Conservation (phyloP, 2,113 vertebrate species). For the Petrocephalus zakoni region DNA sequence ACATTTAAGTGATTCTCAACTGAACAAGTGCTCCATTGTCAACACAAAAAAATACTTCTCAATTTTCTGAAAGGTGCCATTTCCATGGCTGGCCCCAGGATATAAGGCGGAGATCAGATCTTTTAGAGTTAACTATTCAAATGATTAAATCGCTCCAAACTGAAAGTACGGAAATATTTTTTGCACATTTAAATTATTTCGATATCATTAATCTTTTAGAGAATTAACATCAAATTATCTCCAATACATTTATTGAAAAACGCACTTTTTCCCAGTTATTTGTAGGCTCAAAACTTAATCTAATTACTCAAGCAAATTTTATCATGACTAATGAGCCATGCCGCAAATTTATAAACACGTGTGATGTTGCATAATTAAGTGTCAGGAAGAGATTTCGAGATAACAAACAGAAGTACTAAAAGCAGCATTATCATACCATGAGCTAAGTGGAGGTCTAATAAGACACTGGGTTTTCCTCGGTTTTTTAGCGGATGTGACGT, state of each 20-base stretch:
- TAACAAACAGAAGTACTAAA: neutral
- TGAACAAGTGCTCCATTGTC: slow-evolving; percentile 14
- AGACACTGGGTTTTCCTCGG: no score
- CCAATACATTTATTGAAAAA: neutral
- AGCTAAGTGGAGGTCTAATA: neutral
- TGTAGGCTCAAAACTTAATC: neutral
- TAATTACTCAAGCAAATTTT: neutral
- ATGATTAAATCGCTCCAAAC: neutral
- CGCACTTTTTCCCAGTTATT: neutral
- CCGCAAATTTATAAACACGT: neutral
- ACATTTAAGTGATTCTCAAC: slow-evolving; percentile 11
- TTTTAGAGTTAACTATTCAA: neutral
- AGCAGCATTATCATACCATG: neutral
- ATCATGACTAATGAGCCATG: neutral
- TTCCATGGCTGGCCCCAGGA: neutral
- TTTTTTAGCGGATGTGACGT: no score
- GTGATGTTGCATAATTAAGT: neutral
- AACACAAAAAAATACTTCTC: neutral
- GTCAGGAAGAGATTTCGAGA: neutral
- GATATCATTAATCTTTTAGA: neutral
- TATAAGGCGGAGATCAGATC: neutral
- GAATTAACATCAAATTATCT: slow-evolving; percentile 4
- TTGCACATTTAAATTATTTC: slow-evolving; percentile 2
- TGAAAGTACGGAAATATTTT: neutral
- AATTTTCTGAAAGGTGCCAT: neutral